Base-by-base conservation (phyloP, 2,888 invertebrate species). In the Xiphydria camelus region DNA sequence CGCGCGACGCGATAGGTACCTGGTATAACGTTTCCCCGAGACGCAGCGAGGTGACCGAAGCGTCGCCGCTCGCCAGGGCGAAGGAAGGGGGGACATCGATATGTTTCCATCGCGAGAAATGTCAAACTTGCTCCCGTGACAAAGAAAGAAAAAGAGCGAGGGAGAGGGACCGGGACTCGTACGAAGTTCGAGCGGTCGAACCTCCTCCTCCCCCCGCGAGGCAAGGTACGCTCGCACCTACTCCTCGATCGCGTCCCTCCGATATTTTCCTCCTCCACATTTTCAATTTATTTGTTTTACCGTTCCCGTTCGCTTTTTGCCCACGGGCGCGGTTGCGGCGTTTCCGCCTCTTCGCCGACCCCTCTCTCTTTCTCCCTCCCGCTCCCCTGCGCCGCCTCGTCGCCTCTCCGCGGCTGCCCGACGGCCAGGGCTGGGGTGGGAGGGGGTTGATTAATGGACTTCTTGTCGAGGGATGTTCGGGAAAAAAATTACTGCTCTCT, bases 361-460 rank as follows among this genome's bases (percentile, higher is more conserved):
- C 18, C 22, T n/a, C 38, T 43, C 44, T 35, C 36, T 32, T n/a
- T 25, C 25, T 20, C 20, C 17, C 15, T 29, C 15, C 12, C 22
- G 38, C 36, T 35, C 39, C 43, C 19, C 34, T 45, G 23, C 46
- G 31, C 18, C 39, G 23, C 34, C n/a, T n/a, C n/a, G n/a, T n/a
- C n/a, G n/a, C 45, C 32, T 36, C 44, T 47, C 46, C 46, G n/a
- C n/a, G n/a, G n/a, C n/a, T n/a, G n/a, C n/a, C n/a, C n/a, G n/a
- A n/a, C n/a, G n/a, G n/a, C n/a, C n/a, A n/a, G n/a, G n/a, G n/a
- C n/a, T n/a, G n/a, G n/a, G 38, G 48, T 25, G 50, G 31, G 32
- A 44, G 39, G 38, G 45, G 47, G 47, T 59, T 67, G 67, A 67
- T 67, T 64, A 67, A 67, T 67, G 67, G 57, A 62, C 61, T 64